A percentile compares a stretch with the other conserved stretches of the same genome.
Evolutionary conservation across 2,888 invertebrate species (phyloP).

Genomic region (Trachelus troglodyta): DNA sequence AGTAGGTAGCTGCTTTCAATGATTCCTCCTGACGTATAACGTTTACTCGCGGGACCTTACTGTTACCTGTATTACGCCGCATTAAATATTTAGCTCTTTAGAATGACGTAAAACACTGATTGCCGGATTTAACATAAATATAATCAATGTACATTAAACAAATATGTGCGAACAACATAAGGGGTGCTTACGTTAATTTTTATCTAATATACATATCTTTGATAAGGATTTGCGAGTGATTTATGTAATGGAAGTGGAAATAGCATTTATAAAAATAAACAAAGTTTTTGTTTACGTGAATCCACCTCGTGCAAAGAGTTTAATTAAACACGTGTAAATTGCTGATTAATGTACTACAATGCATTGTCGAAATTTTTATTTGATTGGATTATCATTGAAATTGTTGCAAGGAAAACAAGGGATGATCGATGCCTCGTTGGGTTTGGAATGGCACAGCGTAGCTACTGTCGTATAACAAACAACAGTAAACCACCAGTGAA

Average conservation of each 20-base stretch:
- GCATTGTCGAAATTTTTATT: background rate
- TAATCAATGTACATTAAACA: background rate
- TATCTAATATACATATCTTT: background rate
- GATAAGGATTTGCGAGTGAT: background rate
- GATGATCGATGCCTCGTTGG: too few species aligned
- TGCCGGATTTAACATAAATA: background rate
- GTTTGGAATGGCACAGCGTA: too few species aligned
- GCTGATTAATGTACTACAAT: background rate
- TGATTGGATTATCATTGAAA: background rate
- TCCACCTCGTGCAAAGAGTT: background rate
- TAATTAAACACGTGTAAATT: background rate
- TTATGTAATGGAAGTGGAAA: background rate
- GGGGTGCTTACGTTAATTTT: background rate
- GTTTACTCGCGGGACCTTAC: slow-evolving; percentile 21
- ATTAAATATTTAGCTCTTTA: background rate
- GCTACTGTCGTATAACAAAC: too few species aligned
- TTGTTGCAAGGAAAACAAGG: background rate
- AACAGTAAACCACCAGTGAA: background rate
- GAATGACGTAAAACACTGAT: background rate
- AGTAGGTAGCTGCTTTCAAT: slow-evolving; percentile 21
- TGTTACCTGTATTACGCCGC: slow-evolving; percentile 18
- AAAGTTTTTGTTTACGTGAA: background rate
- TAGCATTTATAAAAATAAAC: background rate
- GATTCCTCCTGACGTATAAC: slow-evolving; percentile 25
- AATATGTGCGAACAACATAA: background rate